Evolutionary conservation across 2,797 vertebrate genomes (phyloP), one percentile per base, ranked within the genome.

Genomic region (Sebastes wilsoni): DNA sequence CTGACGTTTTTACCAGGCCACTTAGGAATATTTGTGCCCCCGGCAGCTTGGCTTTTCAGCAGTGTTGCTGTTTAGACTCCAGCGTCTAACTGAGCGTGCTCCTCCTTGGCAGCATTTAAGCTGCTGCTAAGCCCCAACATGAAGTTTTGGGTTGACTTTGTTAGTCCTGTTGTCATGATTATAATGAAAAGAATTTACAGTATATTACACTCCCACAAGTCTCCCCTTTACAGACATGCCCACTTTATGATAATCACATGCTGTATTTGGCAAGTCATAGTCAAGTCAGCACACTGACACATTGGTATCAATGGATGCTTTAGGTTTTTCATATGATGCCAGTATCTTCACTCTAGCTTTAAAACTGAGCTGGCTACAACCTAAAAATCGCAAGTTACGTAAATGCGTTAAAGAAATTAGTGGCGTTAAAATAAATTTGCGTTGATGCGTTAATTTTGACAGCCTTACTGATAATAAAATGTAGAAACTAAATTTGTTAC

Each of bases 21-120:
- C 69, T 80, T 67, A 61, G 74, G 77, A 81, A 79, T 87, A 77
- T 80, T 72, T 80, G 76, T 75, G 77, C 86, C 62, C 30, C 46
- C 3, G 58, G 84, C 85, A 68, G 77, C 60, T 84, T 83, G 85
- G 80, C 84, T 68, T 75, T 88, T 75, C 72, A 83, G 66, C 79
- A 86, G 55, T 18, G 69, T 61, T 49, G 58, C 77, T 61, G 61
- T 77, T 75, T n/a, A 52, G 59, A 73, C 12, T 74, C 22, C 52
- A 72, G 62, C 46, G 6, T 71, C 71, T 76, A 77, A 84, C 71
- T 38, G 81, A 87, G 69, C 22, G 9, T 72, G 80, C 66, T 52
- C 70, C 66, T 76, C 66, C 23, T 69, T 75, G 76, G 79, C 78
- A 83, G 68, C 5, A 6, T 62, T 79, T n/a, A 34, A 61, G 42